These are phyloP conservation scores for Platichthys stellatus DNA, from an alignment of 2,113 vertebrate species.

Conservation along the genomic window DNA sequence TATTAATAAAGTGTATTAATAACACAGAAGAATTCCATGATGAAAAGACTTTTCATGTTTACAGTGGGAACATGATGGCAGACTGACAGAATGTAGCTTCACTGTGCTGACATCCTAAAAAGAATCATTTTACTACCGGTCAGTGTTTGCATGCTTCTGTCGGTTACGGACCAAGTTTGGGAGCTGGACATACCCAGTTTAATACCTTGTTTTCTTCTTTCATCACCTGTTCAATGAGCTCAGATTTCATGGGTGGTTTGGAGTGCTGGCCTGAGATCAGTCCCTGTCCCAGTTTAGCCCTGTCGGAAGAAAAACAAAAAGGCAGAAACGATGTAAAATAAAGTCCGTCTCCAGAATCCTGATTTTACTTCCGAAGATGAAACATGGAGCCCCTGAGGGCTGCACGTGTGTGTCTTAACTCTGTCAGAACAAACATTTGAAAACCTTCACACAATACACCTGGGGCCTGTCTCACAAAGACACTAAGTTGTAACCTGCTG, in stretches of 20 bases:
- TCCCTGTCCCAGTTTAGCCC: slow-evolving; percentile 96
- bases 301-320: slow-evolving; percentile 70
- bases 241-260: slow-evolving; percentile 96
- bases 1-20: background rate
- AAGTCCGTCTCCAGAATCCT: background rate
- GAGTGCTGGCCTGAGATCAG: slow-evolving; percentile 97
- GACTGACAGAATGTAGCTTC: background rate
- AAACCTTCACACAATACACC: too few species aligned
- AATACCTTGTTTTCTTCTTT: slow-evolving; percentile 99
- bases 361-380: background rate
- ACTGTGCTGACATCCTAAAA: background rate
- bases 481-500: background rate
- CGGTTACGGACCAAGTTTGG: slow-evolving; percentile 62
- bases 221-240: slow-evolving; percentile 99
- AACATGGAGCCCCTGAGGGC: background rate
- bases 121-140: background rate
- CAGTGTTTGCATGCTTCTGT: slow-evolving; percentile 50
- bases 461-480: too few species aligned
- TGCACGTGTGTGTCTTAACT: too few species aligned
- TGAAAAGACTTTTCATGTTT: slow-evolving; percentile 5
- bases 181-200: slow-evolving; percentile 79
- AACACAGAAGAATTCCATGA: background rate
- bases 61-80: slow-evolving; percentile 6
- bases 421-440: too few species aligned
- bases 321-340: slow-evolving; percentile 2